A percentile compares a stretch with the other conserved stretches of the same genome.
Conservation (phyloP, 2,797 vertebrate species). For the Hydrophis major region DNA sequence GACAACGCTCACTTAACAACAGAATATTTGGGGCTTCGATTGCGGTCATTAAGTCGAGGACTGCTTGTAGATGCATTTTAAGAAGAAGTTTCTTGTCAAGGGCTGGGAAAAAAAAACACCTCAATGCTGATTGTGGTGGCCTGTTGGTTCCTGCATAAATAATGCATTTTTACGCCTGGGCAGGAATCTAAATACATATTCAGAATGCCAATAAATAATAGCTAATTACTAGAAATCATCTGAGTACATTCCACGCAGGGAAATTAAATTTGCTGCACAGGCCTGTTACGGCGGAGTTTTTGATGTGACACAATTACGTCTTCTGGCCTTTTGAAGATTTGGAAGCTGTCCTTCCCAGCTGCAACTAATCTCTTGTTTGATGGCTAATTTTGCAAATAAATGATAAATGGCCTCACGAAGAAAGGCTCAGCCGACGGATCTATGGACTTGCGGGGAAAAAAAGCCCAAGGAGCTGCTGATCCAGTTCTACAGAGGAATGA, state of each 20-base stretch:
- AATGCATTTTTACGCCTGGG: not conserved
- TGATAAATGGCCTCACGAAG: not conserved
- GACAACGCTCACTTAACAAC: too few relatives aligned
- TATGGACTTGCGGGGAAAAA: too few relatives aligned
- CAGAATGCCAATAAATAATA: not conserved
- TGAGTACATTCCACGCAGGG: not conserved
- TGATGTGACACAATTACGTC: not conserved
- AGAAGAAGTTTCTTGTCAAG: not conserved
- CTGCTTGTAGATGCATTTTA: not conserved
- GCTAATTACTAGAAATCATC: not conserved
- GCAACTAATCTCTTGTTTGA: not conserved
- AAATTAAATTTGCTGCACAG: not conserved
- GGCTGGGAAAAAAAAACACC: not conserved
- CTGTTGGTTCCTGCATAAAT: too few relatives aligned
- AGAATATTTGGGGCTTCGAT: too few relatives aligned
- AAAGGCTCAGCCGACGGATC: not conserved
- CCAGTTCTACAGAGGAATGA: too few relatives aligned
- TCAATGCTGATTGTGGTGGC: too few relatives aligned
- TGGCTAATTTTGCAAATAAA: not conserved
- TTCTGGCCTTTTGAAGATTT: not conserved
- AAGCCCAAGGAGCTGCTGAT: too few relatives aligned
- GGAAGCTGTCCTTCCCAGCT: not conserved
- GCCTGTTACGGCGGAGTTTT: too few relatives aligned
- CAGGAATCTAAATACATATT: not conserved
- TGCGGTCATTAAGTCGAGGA: too few relatives aligned